Conservation (phyloP, 2,113 vertebrate genomes). For the Urocitellus parryii region DNA sequence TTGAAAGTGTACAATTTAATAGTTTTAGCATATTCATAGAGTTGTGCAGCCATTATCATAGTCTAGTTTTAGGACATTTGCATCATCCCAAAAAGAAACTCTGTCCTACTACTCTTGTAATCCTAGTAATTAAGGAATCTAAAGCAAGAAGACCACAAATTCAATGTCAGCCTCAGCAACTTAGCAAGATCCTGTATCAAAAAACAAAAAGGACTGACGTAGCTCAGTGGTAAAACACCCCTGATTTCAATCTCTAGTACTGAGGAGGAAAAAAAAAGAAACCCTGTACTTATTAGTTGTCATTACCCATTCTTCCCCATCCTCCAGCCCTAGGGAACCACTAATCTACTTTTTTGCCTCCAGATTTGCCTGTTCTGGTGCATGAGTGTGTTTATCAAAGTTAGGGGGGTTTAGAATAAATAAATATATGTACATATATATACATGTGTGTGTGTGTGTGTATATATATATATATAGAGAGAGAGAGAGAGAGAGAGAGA, state of each 20-base stretch:
- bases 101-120: too few species aligned
- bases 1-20: slow-evolving; percentile 8
- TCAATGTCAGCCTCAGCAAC: too few species aligned
- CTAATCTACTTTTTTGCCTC: background rate
- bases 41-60: background rate
- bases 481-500: too few species aligned
- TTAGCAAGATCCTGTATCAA: too few species aligned
- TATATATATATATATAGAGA: background rate
- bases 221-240: too few species aligned
- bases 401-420: too few species aligned
- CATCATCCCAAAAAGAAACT: background rate
- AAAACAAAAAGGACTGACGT: too few species aligned
- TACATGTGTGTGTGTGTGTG: too few species aligned
- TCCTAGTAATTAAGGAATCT: too few species aligned
- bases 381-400: background rate
- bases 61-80: slow-evolving; percentile 9
- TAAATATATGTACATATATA: background rate
- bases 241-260: too few species aligned
- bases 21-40: background rate
- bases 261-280: too few species aligned
- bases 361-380: background rate
- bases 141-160: too few species aligned
- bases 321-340: background rate
- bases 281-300: background rate
- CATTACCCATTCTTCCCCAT: background rate